Conservation (phyloP, 2,797 vertebrate genomes). For the Ataeniobius toweri region DNA sequence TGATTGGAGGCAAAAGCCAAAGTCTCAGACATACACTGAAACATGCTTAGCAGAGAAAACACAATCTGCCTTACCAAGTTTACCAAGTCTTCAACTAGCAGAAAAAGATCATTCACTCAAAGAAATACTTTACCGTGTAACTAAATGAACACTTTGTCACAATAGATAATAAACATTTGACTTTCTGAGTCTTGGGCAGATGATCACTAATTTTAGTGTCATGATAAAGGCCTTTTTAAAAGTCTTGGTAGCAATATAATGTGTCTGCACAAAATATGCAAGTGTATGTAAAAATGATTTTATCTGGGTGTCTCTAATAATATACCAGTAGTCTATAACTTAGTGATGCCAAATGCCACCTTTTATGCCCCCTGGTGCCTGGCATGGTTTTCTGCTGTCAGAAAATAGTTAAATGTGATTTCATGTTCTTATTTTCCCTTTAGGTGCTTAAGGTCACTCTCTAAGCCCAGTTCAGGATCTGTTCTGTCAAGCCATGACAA, state of each 20-base stretch:
- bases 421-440: background rate
- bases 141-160: background rate
- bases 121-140: background rate
- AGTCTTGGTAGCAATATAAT: no score
- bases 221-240: no score
- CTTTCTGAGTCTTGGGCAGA: background rate
- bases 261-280: background rate
- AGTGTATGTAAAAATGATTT: background rate
- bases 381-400: background rate
- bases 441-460: background rate
- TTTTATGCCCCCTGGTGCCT: background rate
- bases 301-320: background rate
- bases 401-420: background rate
- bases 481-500: slow-evolving; percentile 2
- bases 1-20: no score
- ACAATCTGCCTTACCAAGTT: no score
- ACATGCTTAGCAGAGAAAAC: no score
- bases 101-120: background rate
- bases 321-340: background rate
- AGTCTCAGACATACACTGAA: no score
- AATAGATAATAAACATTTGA: background rate
- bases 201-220: no score
- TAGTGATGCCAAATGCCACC: background rate
- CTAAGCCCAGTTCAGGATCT: background rate
- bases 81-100: background rate